These are phyloP conservation scores for Alligator mississippiensis DNA, from an alignment of 2,113 vertebrate species.

Conservation along the genomic window DNA sequence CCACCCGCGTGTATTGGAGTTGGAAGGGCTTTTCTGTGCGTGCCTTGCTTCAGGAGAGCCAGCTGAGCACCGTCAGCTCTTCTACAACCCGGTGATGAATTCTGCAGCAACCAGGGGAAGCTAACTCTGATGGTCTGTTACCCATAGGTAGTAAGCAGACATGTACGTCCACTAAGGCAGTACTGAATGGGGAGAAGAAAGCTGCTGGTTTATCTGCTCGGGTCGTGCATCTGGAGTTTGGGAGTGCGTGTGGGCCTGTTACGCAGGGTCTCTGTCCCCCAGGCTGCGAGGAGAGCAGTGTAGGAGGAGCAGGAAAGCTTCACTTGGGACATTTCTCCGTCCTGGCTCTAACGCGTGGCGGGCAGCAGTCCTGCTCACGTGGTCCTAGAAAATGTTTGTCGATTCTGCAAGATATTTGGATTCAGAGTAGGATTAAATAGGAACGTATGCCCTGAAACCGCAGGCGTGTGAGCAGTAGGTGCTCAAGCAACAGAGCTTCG, in stretches of 20 bases:
- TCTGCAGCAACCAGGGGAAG: not conserved
- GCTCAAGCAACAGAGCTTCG: not conserved
- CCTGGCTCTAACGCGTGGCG: not conserved
- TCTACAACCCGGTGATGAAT: not conserved
- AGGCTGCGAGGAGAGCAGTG: not conserved
- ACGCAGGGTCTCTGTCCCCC: not conserved
- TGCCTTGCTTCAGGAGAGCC: not conserved
- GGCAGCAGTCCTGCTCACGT: not conserved
- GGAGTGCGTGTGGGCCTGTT: not conserved
- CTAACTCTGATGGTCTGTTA: rapidly evolving
- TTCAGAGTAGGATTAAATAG: not conserved
- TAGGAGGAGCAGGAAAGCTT: not conserved
- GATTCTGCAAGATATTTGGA: not conserved
- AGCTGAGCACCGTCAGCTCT: not conserved
- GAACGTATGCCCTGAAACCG: not conserved
- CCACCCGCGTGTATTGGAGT: not conserved
- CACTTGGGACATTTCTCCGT: rapidly evolving
- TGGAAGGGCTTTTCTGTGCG: not conserved
- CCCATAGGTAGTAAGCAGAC: not conserved
- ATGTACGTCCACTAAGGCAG: not conserved
- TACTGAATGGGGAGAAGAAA: not conserved
- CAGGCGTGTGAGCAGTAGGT: not conserved
- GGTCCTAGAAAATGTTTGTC: not conserved
- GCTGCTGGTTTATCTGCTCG: not conserved
- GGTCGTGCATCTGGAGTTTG: not conserved